Conservation (phyloP, 2,797 vertebrate genomes). For the Brachyrhaphis roseni region DNA sequence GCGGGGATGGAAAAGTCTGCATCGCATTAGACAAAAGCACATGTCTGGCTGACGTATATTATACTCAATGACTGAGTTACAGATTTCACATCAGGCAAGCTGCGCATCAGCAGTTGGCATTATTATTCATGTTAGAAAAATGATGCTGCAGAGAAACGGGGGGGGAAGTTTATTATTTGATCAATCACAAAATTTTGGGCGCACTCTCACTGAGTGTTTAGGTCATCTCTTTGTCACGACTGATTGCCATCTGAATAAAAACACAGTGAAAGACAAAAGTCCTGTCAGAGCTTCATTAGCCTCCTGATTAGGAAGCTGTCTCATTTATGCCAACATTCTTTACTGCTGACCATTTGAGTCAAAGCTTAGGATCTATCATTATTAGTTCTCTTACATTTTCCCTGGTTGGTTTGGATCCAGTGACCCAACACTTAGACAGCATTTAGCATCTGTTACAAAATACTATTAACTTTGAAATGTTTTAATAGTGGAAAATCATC, state of each 20-base stretch:
- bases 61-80: slow-evolving; percentile 40
- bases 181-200: slow-evolving; percentile 44
- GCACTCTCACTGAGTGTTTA: slow-evolving; percentile 30
- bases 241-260: slow-evolving; percentile 53
- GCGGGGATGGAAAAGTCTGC: slow-evolving; percentile 59
- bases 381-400: slow-evolving; percentile 65
- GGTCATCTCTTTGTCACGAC: slow-evolving; percentile 42
- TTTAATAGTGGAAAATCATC: slow-evolving; percentile 28
- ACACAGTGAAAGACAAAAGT: slow-evolving; percentile 42
- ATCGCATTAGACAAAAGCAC: slow-evolving; percentile 49
- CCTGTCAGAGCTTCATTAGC: slow-evolving; percentile 66
- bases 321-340: slow-evolving; percentile 53
- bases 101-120: slow-evolving; percentile 18
- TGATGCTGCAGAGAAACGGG: slow-evolving; percentile 39
- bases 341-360: slow-evolving; percentile 58
- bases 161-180: slow-evolving; percentile 43
- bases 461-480: slow-evolving; percentile 22
- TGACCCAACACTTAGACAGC: slow-evolving; percentile 54
- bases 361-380: slow-evolving; percentile 56
- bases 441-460: slow-evolving; percentile 26
- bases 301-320: slow-evolving; percentile 64
- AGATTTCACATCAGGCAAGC: slow-evolving; percentile 28
- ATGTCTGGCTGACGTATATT: slow-evolving; percentile 48
- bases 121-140: slow-evolving; percentile 37
- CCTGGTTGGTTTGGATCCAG: slow-evolving; percentile 53